Conservation (phyloP, 2,888 invertebrate species). For the Lasioglossum figueresi region DNA sequence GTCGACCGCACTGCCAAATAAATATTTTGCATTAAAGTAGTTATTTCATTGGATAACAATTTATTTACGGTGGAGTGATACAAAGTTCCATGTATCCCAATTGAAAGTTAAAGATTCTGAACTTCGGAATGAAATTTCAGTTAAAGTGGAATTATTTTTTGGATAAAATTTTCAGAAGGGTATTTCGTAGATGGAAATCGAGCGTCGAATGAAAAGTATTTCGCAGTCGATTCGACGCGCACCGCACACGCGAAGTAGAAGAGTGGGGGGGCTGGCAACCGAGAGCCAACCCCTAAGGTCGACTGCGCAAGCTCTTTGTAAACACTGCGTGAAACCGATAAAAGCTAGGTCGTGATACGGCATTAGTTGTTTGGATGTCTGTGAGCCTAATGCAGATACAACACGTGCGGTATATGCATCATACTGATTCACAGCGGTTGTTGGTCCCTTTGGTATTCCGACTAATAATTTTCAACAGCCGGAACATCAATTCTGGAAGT, state of each 20-base stretch:
- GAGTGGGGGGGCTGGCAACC: slow-evolving; percentile 47
- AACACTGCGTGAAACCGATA: slow-evolving; percentile 77
- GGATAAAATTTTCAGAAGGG: background rate
- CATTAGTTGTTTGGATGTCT: slow-evolving; percentile 76
- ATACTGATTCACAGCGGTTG: slow-evolving; percentile 14
- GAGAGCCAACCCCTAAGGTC: slow-evolving; percentile 70
- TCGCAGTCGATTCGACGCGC: slow-evolving; percentile 41
- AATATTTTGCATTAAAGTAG: too few relatives aligned
- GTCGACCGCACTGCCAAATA: too few relatives aligned
- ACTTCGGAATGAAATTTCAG: too few relatives aligned
- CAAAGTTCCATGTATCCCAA: too few relatives aligned
- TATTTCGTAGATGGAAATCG: background rate
- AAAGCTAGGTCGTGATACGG: slow-evolving; percentile 74
- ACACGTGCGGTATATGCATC: slow-evolving; percentile 62
- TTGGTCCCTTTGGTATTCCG: background rate
- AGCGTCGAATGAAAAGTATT: background rate
- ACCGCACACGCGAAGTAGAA: slow-evolving; percentile 24
- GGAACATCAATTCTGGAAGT: background rate
- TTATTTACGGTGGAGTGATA: too few relatives aligned
- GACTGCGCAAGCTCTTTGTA: slow-evolving; percentile 70
- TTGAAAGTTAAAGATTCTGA: too few relatives aligned
- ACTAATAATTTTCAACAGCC: background rate
- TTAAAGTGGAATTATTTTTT: background rate
- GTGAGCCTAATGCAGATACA: slow-evolving; percentile 68
- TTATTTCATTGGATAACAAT: too few relatives aligned